A percentile compares a stretch with the other conserved stretches of the same genome.
Conservation (phyloP, 2,113 vertebrate genomes). For the Pituophis catenifer region DNA sequence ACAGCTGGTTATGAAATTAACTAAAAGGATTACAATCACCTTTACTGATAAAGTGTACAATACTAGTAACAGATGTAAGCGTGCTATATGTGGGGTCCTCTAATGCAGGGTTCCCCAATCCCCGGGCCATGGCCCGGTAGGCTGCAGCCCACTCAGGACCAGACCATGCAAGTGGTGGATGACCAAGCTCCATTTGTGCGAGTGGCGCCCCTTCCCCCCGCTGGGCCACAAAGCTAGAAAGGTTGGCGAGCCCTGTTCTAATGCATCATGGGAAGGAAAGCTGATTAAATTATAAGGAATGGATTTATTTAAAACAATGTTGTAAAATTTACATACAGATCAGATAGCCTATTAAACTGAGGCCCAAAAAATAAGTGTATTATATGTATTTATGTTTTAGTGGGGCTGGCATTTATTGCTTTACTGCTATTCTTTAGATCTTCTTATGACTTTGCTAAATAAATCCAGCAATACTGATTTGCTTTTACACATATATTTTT, state of each 20-base stretch:
- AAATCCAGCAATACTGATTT: not conserved
- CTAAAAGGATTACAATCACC: not conserved
- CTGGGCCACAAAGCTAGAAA: not conserved
- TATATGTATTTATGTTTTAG: not conserved
- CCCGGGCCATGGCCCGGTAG: not conserved
- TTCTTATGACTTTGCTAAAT: not conserved
- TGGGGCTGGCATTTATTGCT: not conserved
- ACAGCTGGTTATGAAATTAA: not conserved
- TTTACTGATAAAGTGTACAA: not conserved
- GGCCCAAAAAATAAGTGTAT: not conserved
- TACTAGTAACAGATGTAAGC: not conserved
- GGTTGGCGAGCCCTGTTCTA: not conserved
- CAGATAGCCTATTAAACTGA: not conserved
- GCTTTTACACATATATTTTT: not conserved
- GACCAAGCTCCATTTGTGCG: not conserved
- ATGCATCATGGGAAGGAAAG: not conserved
- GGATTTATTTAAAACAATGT: not conserved
- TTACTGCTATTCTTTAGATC: not conserved
- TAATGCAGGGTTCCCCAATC: not conserved
- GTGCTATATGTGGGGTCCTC: not conserved
- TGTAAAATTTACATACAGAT: not conserved
- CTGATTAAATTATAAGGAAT: not conserved
- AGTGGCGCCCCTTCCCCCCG: fast-evolving
- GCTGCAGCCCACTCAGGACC: not conserved
- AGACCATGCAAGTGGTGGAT: not conserved